Evolutionary conservation across 2,797 vertebrate species (phyloP).

Genomic region (Lycodopsis pacificus): DNA sequence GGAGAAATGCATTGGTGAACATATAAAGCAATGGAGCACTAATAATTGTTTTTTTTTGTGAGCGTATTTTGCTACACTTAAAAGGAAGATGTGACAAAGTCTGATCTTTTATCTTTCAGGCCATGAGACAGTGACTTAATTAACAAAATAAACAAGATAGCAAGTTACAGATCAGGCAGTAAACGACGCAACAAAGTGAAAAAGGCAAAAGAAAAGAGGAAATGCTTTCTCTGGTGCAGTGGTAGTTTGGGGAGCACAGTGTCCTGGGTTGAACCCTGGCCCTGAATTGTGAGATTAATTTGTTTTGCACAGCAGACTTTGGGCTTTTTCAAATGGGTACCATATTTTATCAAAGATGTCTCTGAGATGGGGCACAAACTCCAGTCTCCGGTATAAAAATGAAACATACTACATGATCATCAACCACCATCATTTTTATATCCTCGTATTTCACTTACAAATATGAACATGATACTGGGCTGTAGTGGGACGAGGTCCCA

Average conservation of each 20-base stretch:
- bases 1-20: conserved; percentile 31
- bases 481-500: not conserved
- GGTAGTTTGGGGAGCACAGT: conserved; percentile 7
- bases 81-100: conserved; percentile 26
- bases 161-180: conserved; percentile 36
- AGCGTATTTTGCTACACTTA: conserved; percentile 21
- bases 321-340: not conserved
- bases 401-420: not conserved
- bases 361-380: not conserved
- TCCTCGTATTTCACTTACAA: not conserved
- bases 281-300: conserved; percentile 21
- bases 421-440: not conserved
- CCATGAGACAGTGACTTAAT: conserved; percentile 42
- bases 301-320: conserved; percentile 10
- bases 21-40: conserved; percentile 9
- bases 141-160: conserved; percentile 41
- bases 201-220: conserved; percentile 6
- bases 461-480: not conserved
- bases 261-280: conserved; percentile 9
- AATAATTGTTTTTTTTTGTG: conserved; percentile 32
- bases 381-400: not conserved
- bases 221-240: not conserved
- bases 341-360: not conserved
- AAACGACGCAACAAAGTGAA: conserved; percentile 30
- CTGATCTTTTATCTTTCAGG: conserved; percentile 27